Base-by-base conservation (phyloP, 2,113 vertebrate species). In the Dipodomys ordii region DNA sequence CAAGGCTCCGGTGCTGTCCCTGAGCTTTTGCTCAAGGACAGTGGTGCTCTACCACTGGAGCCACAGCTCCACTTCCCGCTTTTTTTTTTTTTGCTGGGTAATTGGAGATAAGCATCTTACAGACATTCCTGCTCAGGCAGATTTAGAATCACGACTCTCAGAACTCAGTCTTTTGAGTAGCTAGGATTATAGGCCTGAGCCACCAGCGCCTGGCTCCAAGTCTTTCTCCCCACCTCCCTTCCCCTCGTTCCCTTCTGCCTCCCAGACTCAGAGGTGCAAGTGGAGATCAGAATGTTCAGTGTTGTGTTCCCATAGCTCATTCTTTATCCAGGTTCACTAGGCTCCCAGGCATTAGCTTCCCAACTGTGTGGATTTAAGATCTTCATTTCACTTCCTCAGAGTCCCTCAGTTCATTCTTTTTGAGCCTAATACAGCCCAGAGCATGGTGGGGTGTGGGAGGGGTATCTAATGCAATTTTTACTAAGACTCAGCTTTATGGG, bases 401-500 rank as follows among this genome's bases (percentile, higher is more conserved):
- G 49, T 1, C 22, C 57, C 25, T 76, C 7, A 22, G 46, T 87
- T 35, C 65, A 32, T 80, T 93, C 60, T 35, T 67, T 27, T 53
- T 4, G 72, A 25, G 25, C 30, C 28, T 71, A 25, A 20, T 22
- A 49, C 44, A 79, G 8, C 65, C 73, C 30, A 49, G 73, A 64
- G 32, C 22, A 30, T 6, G 22, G 85, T 79, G n/a, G 23, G 4
- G 20, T 7, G 10, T 53, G 2, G 19, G 85, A 83, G n/a, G 19
- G 4, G 20, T 8, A 7, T 62, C 79, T 6, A 27, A 19, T 77
- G 23, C 53, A n/a, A 57, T n/a, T 69, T 67, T 74, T 86, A 69
- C 67, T 91, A 77, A 91, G 74, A 83, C 68, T 64, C 23, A 32
- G 28, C 71, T 83, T 88, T 62, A 35, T 89, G 22, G 32, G 87